Conservation (phyloP, 2,888 invertebrate species). For the Flexamia atlantica region DNA sequence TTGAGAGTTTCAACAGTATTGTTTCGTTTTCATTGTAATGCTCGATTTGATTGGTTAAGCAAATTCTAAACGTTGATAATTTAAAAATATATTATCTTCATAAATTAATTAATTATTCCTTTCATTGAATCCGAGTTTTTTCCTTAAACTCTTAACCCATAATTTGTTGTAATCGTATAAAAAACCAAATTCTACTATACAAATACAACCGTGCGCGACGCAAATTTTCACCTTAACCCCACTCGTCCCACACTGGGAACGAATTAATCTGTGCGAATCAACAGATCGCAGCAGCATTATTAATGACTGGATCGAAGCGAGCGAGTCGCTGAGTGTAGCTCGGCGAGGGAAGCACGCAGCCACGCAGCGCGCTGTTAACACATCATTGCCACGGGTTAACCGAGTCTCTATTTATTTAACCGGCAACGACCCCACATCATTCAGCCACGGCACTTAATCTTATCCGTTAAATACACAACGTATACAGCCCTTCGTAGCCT, state of each 20-base stretch:
- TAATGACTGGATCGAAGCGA: constrained; percentile 17
- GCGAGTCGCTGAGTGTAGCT: constrained; percentile 22
- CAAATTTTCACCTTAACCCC: too few relatives aligned
- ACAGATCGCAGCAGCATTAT: constrained; percentile 1
- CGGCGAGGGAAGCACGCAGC: not conserved
- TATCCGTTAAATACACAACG: constrained; percentile 58
- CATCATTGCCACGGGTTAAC: constrained; percentile 64
- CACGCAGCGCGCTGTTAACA: constrained; percentile 62
- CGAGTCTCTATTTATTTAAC: constrained; percentile 63
- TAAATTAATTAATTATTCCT: too few relatives aligned
- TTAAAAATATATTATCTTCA: too few relatives aligned
- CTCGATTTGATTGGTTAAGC: too few relatives aligned
- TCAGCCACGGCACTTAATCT: constrained; percentile 58
- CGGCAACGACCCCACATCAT: constrained; percentile 61
- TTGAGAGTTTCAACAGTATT: too few relatives aligned
- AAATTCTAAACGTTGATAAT: too few relatives aligned
- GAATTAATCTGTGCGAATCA: constrained; percentile 10
- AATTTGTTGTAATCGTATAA: too few relatives aligned
- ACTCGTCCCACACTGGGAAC: not conserved
- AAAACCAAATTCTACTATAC: too few relatives aligned
- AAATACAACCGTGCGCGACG: too few relatives aligned
- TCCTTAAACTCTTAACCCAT: too few relatives aligned
- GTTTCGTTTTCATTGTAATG: too few relatives aligned
- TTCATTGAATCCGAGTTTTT: too few relatives aligned
- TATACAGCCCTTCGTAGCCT: constrained; percentile 19